A percentile compares a stretch with the other conserved stretches of the same genome.
Evolutionary conservation across 2,888 invertebrate genomes (phyloP).

Genomic region (Lithodes maja): DNA sequence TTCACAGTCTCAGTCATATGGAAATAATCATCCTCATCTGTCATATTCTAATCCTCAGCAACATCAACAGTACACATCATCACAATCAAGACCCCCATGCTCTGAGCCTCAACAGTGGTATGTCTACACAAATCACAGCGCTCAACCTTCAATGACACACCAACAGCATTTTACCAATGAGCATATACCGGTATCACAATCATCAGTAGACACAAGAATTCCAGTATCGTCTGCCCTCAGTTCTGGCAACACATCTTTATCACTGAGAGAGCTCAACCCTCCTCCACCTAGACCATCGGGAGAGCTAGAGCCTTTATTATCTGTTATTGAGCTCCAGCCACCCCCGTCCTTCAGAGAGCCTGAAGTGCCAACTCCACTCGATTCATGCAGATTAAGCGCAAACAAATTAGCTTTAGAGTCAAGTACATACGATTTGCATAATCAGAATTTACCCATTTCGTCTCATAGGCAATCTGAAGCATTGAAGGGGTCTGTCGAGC

Average conservation of each 20-base stretch:
- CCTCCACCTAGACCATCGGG: slow-evolving; percentile 30
- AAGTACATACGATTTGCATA: not conserved
- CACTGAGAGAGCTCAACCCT: slow-evolving; percentile 41
- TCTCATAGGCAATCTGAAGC: not conserved
- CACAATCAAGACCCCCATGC: not conserved
- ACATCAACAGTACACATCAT: not conserved
- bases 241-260: slow-evolving; percentile 1
- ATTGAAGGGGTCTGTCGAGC: not conserved
- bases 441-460: not conserved
- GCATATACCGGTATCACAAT: not conserved
- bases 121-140: not conserved
- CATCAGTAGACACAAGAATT: not conserved
- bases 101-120: not conserved
- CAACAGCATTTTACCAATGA: not conserved
- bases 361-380: not conserved
- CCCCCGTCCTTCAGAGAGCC: slow-evolving; percentile 54
- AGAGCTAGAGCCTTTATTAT: slow-evolving; percentile 31
- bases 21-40: not conserved
- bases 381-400: not conserved
- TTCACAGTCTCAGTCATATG: not conserved
- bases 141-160: not conserved
- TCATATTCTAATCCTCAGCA: not conserved
- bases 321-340: slow-evolving; percentile 38
- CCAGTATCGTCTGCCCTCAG: not conserved
- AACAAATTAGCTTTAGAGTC: not conserved